These are phyloP conservation scores for Formica selysi DNA, from an alignment of 1,140 invertebrate species.

Conservation along the genomic window DNA sequence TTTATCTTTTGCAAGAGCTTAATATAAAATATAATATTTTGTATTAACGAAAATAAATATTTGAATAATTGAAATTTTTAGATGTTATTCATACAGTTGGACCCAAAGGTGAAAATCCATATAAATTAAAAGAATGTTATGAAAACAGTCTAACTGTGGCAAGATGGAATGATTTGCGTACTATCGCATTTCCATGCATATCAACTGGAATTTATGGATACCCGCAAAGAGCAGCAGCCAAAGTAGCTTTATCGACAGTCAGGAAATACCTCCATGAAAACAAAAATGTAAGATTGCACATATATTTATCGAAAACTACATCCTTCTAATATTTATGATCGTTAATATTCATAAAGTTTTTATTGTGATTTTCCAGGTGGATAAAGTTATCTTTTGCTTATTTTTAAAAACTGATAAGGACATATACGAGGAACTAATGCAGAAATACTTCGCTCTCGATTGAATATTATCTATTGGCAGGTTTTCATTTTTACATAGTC, in stretches of 20 bases:
- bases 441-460: conserved; percentile 90
- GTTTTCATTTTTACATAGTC: conserved; percentile 9
- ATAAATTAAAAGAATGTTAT: conserved; percentile 90
- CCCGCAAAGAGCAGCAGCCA: conserved; percentile 91
- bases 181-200: conserved; percentile 95
- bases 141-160: conserved; percentile 89
- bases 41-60: background rate
- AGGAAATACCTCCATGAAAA: conserved; percentile 90
- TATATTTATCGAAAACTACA: background rate
- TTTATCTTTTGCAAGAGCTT: conserved; percentile 12
- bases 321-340: background rate
- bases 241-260: conserved; percentile 90
- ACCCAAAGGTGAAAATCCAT: conserved; percentile 90
- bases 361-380: conserved; percentile 86
- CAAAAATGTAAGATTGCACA: conserved; percentile 83
- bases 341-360: conserved; percentile 19
- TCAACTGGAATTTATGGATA: conserved; percentile 95
- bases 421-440: conserved; percentile 91
- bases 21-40: conserved; percentile 11
- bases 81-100: conserved; percentile 95
- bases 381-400: conserved; percentile 93
- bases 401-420: conserved; percentile 91
- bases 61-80: conserved; percentile 81
- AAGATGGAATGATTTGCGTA: conserved; percentile 88
- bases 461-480: background rate